phyloP scores from a whole-genome alignment of 1,140 invertebrate species.

The Tetraneura akinire region DNA sequence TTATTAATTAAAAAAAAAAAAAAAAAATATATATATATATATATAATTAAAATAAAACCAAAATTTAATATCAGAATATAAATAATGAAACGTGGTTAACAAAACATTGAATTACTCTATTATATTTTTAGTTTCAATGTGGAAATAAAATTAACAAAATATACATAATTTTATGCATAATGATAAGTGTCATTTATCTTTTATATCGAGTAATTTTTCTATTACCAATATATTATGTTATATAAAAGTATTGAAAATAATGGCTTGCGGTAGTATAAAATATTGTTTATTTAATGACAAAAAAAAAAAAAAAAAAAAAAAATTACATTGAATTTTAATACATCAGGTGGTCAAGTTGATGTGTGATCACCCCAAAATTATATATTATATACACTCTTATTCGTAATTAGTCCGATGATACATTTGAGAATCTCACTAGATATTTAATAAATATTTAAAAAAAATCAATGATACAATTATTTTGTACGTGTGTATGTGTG shows the following conservation, averaged over 20 bases:
- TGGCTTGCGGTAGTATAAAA: conserved; percentile 32
- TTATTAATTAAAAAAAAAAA: conserved; percentile 23
- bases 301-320: conserved; percentile 51
- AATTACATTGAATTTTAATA: conserved; percentile 37
- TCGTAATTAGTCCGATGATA: conserved; percentile 8
- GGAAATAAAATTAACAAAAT: background rate
- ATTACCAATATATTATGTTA: conserved; percentile 24
- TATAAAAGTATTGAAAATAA: conserved; percentile 48
- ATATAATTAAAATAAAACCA: conserved; percentile 41
- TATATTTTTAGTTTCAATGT: conserved; percentile 11
- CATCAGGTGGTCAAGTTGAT: conserved; percentile 13
- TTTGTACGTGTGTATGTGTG: no score
- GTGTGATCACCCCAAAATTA: conserved; percentile 42
- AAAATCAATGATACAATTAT: no score
- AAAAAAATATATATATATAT: conserved; percentile 40
- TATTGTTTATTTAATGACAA: conserved; percentile 25
- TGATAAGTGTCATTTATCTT: background rate
- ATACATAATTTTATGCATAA: conserved; percentile 16
- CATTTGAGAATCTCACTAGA: conserved; percentile 4
- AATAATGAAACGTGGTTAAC: conserved; percentile 41
- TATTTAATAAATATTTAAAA: no score
- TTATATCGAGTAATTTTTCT: background rate
- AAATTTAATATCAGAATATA: conserved; percentile 51
- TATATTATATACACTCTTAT: conserved; percentile 1
- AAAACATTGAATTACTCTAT: conserved; percentile 3